Evolutionary conservation across 2,888 invertebrate genomes (phyloP).

Genomic region (Masnerella sp.): DNA sequence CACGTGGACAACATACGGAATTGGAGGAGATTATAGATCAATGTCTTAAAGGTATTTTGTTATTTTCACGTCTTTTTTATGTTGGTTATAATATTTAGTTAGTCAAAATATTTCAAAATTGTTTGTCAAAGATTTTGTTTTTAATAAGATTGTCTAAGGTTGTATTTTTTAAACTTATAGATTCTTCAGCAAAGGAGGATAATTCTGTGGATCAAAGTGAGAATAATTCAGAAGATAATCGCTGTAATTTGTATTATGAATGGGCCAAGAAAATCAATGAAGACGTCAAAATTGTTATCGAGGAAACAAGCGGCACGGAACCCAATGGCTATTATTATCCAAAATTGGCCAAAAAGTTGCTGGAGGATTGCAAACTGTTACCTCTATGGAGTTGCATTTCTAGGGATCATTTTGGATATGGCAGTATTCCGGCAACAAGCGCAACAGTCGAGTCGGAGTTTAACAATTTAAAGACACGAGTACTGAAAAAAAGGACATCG

Average conservation of each 20-base stretch:
- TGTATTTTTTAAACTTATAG: too few relatives aligned
- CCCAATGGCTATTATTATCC: constrained; percentile 1
- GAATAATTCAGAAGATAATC: constrained; percentile 1
- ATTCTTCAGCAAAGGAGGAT: too few relatives aligned
- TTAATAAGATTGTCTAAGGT: too few relatives aligned
- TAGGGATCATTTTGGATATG: constrained; percentile 15
- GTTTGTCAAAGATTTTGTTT: too few relatives aligned
- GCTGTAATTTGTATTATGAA: not conserved
- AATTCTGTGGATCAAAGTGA: too few relatives aligned
- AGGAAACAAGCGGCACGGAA: not conserved
- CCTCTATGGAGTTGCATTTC: not conserved
- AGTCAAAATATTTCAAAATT: too few relatives aligned
- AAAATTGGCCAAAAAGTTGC: not conserved
- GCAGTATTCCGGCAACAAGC: constrained; percentile 14
- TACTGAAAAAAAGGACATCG: constrained; percentile 19
- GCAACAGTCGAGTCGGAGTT: constrained; percentile 19
- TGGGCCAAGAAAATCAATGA: not conserved
- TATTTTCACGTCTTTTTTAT: too few relatives aligned
- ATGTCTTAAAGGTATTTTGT: too few relatives aligned
- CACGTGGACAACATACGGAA: too few relatives aligned
- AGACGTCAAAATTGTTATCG: not conserved
- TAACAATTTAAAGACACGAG: constrained; percentile 21
- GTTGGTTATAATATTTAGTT: too few relatives aligned
- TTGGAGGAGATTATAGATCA: too few relatives aligned
- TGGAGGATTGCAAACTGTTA: not conserved